A percentile compares a stretch with the other conserved stretches of the same genome.
These are phyloP conservation scores for Amiota minor DNA, from an alignment of 2,888 invertebrate species.

Conservation along the genomic window DNA sequence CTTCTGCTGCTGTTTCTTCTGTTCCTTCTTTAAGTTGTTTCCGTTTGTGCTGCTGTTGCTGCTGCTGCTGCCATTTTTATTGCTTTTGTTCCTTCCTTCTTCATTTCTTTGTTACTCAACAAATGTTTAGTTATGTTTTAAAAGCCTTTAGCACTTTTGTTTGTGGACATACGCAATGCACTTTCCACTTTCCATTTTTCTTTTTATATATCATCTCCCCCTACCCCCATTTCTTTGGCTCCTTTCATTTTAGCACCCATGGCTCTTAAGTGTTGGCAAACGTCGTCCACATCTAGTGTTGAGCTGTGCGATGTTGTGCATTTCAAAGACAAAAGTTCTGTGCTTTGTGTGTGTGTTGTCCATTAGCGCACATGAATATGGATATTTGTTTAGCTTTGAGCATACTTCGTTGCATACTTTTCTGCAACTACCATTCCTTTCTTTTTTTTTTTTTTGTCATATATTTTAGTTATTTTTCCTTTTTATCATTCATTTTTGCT, in stretches of 20 bases:
- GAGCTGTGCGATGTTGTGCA: conserved; percentile 13
- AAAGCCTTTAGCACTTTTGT: conserved; percentile 49
- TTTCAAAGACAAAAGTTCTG: conserved; percentile 12
- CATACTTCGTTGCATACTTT: too few species aligned
- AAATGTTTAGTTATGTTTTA: conserved; percentile 47
- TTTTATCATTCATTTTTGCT: too few species aligned
- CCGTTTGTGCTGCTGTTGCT: neutral
- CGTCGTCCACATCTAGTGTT: neutral
- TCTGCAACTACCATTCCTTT: neutral
- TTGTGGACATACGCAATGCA: conserved; percentile 33
- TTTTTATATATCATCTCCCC: neutral
- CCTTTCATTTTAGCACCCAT: neutral
- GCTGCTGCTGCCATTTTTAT: neutral
- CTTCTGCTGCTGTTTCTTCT: neutral
- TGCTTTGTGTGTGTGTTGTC: conserved; percentile 18
- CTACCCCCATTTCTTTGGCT: neutral
- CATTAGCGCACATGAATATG: conserved; percentile 24
- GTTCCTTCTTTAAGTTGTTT: neutral
- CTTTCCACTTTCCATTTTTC: conserved; percentile 28
- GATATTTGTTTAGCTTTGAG: neutral
- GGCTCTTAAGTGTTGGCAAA: conserved; percentile 6
- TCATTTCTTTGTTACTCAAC: conserved; percentile 23
- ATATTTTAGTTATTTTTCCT: too few species aligned
- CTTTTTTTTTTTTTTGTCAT: too few species aligned
- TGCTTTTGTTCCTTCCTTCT: neutral